Evolutionary conservation across 2,888 invertebrate species (phyloP).

Genomic region (Augiades crinisus): DNA sequence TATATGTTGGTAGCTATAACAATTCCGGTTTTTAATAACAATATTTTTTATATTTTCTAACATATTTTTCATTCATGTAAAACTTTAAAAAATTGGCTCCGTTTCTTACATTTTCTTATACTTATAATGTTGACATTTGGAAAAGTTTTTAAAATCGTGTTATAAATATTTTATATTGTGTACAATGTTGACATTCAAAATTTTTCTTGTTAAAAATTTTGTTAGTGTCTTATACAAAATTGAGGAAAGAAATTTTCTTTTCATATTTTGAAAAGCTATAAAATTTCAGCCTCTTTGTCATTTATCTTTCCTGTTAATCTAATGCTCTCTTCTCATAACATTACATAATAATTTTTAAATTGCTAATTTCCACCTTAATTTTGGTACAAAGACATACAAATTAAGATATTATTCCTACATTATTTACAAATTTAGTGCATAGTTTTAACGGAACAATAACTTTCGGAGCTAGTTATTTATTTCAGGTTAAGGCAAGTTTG

Average conservation of each 20-base stretch:
- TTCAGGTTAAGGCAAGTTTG: slow-evolving; percentile 61
- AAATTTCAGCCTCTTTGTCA: slow-evolving; percentile 51
- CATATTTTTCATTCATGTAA: slow-evolving; percentile 4
- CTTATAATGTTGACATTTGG: slow-evolving; percentile 26
- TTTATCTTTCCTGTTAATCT: slow-evolving; percentile 49
- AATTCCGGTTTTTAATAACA: slow-evolving; percentile 14
- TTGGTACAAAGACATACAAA: slow-evolving; percentile 79
- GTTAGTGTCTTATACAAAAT: slow-evolving; percentile 48
- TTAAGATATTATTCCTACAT: slow-evolving; percentile 71
- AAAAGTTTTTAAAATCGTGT: slow-evolving; percentile 22
- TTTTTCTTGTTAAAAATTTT: slow-evolving; percentile 69
- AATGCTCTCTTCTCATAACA: slow-evolving; percentile 43
- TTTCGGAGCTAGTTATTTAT: slow-evolving; percentile 69
- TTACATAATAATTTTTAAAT: slow-evolving; percentile 42
- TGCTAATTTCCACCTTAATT: slow-evolving; percentile 51
- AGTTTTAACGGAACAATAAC: slow-evolving; percentile 38
- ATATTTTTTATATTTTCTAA: slow-evolving; percentile 13
- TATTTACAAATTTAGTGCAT: slow-evolving; percentile 64
- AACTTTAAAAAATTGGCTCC: slow-evolving; percentile 20
- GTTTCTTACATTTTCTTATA: slow-evolving; percentile 25
- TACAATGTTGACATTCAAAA: slow-evolving; percentile 56
- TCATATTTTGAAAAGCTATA: slow-evolving; percentile 60
- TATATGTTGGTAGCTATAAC: slow-evolving; percentile 16
- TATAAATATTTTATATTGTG: slow-evolving; percentile 17
- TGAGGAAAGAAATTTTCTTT: slow-evolving; percentile 62